Evolutionary conservation across 2,797 vertebrate species (phyloP).

Genomic region (Molothrus aeneus): DNA sequence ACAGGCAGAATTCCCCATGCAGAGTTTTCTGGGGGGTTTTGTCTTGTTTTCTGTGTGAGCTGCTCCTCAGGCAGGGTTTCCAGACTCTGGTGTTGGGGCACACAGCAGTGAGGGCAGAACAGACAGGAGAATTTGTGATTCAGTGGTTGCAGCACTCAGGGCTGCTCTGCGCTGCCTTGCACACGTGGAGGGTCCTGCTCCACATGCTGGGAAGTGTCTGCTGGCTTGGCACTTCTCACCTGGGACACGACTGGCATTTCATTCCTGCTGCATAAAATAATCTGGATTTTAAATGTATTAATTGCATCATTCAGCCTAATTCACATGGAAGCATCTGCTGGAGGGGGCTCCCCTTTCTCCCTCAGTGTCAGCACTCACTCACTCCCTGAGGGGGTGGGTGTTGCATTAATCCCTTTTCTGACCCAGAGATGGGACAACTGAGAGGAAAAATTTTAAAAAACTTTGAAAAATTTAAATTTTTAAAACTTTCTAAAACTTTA

Average conservation of each 20-base stretch:
- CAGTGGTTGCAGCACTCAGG: not conserved
- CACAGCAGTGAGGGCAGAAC: rapidly evolving
- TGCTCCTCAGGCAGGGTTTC: not conserved
- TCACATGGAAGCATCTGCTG: not conserved
- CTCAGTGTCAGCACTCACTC: no score
- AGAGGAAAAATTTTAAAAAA: not conserved
- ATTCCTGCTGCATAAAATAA: not conserved
- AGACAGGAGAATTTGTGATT: no score
- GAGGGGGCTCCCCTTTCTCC: not conserved
- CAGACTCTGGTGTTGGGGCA: not conserved
- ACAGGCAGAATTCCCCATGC: not conserved
- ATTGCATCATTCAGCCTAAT: not conserved
- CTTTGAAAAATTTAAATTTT: no score
- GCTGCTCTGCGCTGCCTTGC: not conserved
- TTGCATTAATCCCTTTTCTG: not conserved
- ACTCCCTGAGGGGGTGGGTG: not conserved
- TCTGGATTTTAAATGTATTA: not conserved
- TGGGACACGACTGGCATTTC: not conserved
- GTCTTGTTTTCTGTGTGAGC: not conserved
- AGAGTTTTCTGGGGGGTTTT: not conserved
- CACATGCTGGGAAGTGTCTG: not conserved
- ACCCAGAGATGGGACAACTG: not conserved
- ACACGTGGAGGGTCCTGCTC: not conserved
- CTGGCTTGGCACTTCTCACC: not conserved
- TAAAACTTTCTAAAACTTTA: not conserved